Evolutionary conservation across 2,888 invertebrate species (phyloP), one percentile per base, ranked within the genome.

Genomic region (Tipula lateralis): DNA sequence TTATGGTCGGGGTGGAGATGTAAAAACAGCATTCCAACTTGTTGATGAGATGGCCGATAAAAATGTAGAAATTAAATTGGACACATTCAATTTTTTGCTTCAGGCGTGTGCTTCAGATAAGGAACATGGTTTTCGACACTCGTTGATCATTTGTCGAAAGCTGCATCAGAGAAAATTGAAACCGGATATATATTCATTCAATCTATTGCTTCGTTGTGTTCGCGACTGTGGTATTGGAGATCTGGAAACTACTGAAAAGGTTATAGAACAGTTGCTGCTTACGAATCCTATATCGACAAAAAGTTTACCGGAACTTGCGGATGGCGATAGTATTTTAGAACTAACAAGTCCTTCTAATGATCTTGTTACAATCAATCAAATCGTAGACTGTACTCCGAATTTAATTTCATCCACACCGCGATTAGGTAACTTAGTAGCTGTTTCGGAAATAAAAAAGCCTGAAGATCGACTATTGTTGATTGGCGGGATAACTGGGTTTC

Each of bases 131-230:
- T 94, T 98, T 87, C 92, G 94, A 86, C 94, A 96, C 91, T 95
- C 95, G 24, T 89, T 98, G 1, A 89, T 95, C 85, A 94, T 96
- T n/a, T 98, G 97, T 97, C 93, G 95, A 84, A 94, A 95, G 91
- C 94, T 98, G 94, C 89, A 93, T 32, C 90, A 91, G 82, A 91
- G 92, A 87, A 91, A 91, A 83, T 91, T 97, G 80, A 91, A 89
- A 82, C 97, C 97, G 0, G 93, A 93, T 87, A 90, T 95, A 85
- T 94, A 91, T 87, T 93, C 94, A 1, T 98, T 95, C 88, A 97
- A 97, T 91, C 91, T 97, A 30, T 91, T 99, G 88, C 89, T 98
- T 0, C 92, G 95, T 87, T 93, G 94, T 88, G 93, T 95, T 0
- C 93, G 95, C 86, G 97, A 97, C 87, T 97, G 97, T 89, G 93